These are phyloP conservation scores for Dendronephthya gigantea DNA, from an alignment of 64 coral and sea anemone genomes.

Conservation along the genomic window DNA sequence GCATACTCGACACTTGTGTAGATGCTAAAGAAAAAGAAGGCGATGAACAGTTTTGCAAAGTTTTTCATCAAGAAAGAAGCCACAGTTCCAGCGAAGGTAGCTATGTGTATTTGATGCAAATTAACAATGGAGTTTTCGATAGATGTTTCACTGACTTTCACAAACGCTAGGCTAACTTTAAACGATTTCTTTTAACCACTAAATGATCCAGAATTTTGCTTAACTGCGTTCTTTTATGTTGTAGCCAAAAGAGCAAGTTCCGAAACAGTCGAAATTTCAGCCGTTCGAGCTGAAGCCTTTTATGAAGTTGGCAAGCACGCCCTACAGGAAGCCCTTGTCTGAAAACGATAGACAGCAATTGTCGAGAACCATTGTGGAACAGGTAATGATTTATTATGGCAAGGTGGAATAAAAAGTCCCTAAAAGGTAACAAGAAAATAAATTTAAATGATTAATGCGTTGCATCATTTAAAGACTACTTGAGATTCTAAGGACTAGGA, in stretches of 20 bases:
- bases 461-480: too few species aligned
- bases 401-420: too few species aligned
- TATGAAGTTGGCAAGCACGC: background rate
- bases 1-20: background rate
- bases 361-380: background rate
- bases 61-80: constrained; percentile 17
- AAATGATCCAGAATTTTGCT: background rate
- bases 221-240: background rate
- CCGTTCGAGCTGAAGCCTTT: constrained; percentile 5
- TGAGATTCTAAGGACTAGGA: too few species aligned
- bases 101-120: background rate
- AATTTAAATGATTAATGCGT: too few species aligned
- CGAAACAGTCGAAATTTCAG: background rate
- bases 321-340: background rate
- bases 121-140: too few species aligned
- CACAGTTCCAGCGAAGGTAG: background rate
- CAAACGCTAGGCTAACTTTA: too few species aligned
- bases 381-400: background rate
- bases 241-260: background rate
- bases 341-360: background rate
- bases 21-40: background rate
- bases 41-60: constrained; percentile 3
- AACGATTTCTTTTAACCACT: background rate
- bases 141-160: too few species aligned
- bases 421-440: too few species aligned